Evolutionary conservation across 2,113 vertebrate genomes (phyloP).

Genomic region (Lepisosteus oculatus): DNA sequence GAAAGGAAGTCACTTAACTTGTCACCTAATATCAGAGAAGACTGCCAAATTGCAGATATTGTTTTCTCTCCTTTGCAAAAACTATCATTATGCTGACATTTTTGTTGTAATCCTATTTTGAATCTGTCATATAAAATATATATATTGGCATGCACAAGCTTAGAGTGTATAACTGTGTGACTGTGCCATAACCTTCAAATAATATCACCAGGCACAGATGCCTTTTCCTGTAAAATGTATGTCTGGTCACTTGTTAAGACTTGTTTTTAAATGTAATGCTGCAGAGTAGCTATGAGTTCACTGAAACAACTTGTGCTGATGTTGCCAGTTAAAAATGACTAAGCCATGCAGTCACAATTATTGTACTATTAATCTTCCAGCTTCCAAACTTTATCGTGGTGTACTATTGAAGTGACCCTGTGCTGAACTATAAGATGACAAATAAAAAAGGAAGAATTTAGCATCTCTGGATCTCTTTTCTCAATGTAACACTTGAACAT

Average conservation of each 20-base stretch:
- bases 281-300: constrained; percentile 39
- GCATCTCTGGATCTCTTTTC: background rate
- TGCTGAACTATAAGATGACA: constrained; percentile 48
- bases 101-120: constrained; percentile 42
- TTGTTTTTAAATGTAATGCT: constrained; percentile 52
- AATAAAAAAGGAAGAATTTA: constrained; percentile 19
- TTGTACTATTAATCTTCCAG: constrained; percentile 49
- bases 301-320: constrained; percentile 44
- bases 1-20: constrained; percentile 40
- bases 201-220: constrained; percentile 39
- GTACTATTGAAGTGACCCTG: constrained; percentile 47
- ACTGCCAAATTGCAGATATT: constrained; percentile 35
- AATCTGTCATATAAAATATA: constrained; percentile 36
- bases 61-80: constrained; percentile 35
- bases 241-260: constrained; percentile 60
- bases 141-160: constrained; percentile 11
- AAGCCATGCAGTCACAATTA: constrained; percentile 57
- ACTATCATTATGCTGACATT: constrained; percentile 45
- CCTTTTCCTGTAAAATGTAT: constrained; percentile 36
- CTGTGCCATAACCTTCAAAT: constrained; percentile 27
- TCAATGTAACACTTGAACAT: constrained; percentile 11
- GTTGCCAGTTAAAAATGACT: constrained; percentile 57
- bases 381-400: constrained; percentile 43
- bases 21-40: constrained; percentile 36
- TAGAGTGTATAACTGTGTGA: constrained; percentile 24